phyloP scores from a whole-genome alignment of 1,140 invertebrate species.

The Drosophila ogumai region DNA sequence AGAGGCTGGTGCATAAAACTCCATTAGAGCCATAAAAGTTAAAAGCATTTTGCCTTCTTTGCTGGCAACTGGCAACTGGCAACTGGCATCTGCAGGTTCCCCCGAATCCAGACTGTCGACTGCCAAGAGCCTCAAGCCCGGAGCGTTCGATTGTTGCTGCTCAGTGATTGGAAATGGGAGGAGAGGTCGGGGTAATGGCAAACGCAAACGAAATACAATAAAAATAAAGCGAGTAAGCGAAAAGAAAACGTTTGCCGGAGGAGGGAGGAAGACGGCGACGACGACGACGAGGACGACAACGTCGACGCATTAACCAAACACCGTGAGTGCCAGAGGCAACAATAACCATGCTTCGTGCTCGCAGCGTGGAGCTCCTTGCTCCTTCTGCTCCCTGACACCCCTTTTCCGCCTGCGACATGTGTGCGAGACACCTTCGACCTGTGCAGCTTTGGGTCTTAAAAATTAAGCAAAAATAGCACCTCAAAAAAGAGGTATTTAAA shows the following conservation, averaged over 20 bases:
- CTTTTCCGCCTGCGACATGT: slow-evolving; percentile 21
- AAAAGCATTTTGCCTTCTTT: slow-evolving; percentile 55
- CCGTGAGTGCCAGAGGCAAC: slow-evolving; percentile 52
- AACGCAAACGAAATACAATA: slow-evolving; percentile 54
- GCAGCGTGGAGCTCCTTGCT: not conserved
- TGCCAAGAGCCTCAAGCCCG: slow-evolving; percentile 33
- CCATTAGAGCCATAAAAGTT: slow-evolving; percentile 63
- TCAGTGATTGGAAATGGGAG: slow-evolving; percentile 52
- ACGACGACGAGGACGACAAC: not conserved
- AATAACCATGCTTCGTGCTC: slow-evolving; percentile 34
- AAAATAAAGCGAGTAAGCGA: slow-evolving; percentile 56
- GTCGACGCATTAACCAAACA: slow-evolving; percentile 57
- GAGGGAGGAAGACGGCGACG: not conserved
- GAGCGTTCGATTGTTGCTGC: slow-evolving; percentile 57
- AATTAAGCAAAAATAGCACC: not conserved
- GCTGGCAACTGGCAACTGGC: slow-evolving; percentile 23
- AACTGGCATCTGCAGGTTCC: slow-evolving; percentile 32
- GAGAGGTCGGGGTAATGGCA: slow-evolving; percentile 28
- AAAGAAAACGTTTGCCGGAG: slow-evolving; percentile 37
- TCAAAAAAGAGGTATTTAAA: not conserved
- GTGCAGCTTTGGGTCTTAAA: not conserved
- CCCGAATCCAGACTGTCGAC: slow-evolving; percentile 36
- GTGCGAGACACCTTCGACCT: slow-evolving; percentile 15
- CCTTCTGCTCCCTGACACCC: slow-evolving; percentile 1
- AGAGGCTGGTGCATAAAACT: slow-evolving; percentile 41